phyloP scores from a whole-genome alignment of 2,888 invertebrate genomes.

The Drosophila bunnanda region DNA sequence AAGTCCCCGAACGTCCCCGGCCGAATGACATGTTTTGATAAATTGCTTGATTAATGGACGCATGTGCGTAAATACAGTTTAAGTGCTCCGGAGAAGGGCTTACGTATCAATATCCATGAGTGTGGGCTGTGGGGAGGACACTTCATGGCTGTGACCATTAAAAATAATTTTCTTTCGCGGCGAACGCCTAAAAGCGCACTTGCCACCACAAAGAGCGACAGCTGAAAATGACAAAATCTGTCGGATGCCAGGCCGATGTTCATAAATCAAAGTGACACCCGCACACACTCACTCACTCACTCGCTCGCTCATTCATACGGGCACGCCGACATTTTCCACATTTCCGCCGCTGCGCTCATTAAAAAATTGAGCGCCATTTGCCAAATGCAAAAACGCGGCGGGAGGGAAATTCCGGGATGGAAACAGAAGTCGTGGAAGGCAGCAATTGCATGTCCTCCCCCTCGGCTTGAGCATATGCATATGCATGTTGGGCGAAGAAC shows the following conservation, averaged over 20 bases:
- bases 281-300: slow-evolving; percentile 2
- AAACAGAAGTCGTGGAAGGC: slow-evolving; percentile 28
- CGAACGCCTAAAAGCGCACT: slow-evolving; percentile 46
- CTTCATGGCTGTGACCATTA: slow-evolving; percentile 58
- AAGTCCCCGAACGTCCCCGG: slow-evolving; percentile 1
- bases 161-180: slow-evolving; percentile 58
- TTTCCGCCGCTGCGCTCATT: slow-evolving; percentile 72
- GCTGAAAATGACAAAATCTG: slow-evolving; percentile 57
- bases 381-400: slow-evolving; percentile 43
- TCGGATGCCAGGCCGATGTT: slow-evolving; percentile 61
- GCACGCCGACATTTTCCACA: slow-evolving; percentile 43
- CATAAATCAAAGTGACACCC: slow-evolving; percentile 72
- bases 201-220: slow-evolving; percentile 37
- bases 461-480: slow-evolving; percentile 55
- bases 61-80: slow-evolving; percentile 71
- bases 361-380: slow-evolving; percentile 77
- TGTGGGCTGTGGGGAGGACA: slow-evolving; percentile 21
- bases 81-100: slow-evolving; percentile 60
- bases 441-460: slow-evolving; percentile 61
- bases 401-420: background rate
- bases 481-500: slow-evolving; percentile 66
- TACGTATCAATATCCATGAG: slow-evolving; percentile 49
- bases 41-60: slow-evolving; percentile 78
- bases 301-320: background rate
- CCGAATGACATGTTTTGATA: slow-evolving; percentile 74